Evolutionary conservation across 2,888 invertebrate species (phyloP).

Genomic region (Drosophila colorata): DNA sequence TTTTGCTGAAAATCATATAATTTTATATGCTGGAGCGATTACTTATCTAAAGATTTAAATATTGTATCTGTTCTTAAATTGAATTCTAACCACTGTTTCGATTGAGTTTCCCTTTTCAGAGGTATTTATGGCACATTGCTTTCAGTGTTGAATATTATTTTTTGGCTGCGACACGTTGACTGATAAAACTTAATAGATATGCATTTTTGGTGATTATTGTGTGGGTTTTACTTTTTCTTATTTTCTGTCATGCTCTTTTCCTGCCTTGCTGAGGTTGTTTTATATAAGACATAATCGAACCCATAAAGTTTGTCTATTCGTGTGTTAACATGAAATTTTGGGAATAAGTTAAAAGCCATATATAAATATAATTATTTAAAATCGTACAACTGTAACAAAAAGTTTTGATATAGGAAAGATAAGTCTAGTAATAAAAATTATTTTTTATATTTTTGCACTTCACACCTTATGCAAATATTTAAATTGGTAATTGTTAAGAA

Average conservation of each 20-base stretch:
- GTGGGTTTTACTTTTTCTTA: background rate
- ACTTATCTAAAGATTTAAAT: background rate
- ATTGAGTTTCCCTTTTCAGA: background rate
- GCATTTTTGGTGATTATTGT: slow-evolving; percentile 31
- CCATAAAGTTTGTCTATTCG: background rate
- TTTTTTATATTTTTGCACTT: too few relatives aligned
- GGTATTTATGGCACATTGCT: slow-evolving; percentile 24
- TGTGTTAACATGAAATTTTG: background rate
- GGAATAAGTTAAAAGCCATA: background rate
- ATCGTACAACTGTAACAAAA: too few relatives aligned
- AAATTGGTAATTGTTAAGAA: too few relatives aligned
- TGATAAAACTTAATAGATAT: slow-evolving; percentile 48
- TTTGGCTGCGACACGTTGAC: slow-evolving; percentile 24
- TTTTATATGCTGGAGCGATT: background rate
- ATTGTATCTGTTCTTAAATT: background rate
- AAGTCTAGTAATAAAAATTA: too few relatives aligned
- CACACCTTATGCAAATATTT: too few relatives aligned
- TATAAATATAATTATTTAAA: too few relatives aligned
- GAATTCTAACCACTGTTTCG: slow-evolving; percentile 10
- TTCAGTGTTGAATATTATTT: slow-evolving; percentile 33
- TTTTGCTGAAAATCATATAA: background rate
- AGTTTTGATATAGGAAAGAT: too few relatives aligned
- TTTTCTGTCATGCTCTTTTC: slow-evolving; percentile 8
- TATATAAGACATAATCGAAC: background rate
- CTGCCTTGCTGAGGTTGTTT: background rate